Evolutionary conservation across 92 coral and sea anemone genomes (phyloP).

Genomic region (Heliopora coerulea): DNA sequence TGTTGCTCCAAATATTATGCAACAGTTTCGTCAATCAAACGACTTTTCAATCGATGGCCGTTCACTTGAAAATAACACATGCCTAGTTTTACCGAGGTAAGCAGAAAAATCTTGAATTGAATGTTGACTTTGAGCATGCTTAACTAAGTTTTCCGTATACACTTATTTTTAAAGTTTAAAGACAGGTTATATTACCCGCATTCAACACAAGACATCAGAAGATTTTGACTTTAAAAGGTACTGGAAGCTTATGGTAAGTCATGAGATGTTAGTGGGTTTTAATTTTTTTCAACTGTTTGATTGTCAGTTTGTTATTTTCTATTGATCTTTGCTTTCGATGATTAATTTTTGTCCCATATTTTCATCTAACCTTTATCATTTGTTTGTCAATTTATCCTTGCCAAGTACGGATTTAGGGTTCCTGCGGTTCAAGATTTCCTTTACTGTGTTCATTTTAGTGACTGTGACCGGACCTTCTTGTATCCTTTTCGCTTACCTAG

Average conservation of each 20-base stretch:
- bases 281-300: not conserved
- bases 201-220: slow-evolving; percentile 60
- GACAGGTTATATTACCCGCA: slow-evolving; percentile 71
- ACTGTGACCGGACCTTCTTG: slow-evolving; percentile 66
- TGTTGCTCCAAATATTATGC: slow-evolving; percentile 51
- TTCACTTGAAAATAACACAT: slow-evolving; percentile 70
- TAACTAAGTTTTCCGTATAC: not conserved
- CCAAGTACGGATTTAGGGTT: slow-evolving; percentile 90
- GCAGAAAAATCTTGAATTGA: not conserved
- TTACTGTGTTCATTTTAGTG: slow-evolving; percentile 75
- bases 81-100: slow-evolving; percentile 90
- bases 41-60: slow-evolving; percentile 34
- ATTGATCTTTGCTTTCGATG: not conserved
- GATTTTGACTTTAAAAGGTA: slow-evolving; percentile 80
- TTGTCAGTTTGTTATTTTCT: not conserved
- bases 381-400: too few species aligned
- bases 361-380: too few species aligned
- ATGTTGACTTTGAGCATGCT: too few species aligned
- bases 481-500: slow-evolving; percentile 59
- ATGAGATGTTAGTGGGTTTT: not conserved
- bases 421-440: slow-evolving; percentile 60
- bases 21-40: slow-evolving; percentile 33
- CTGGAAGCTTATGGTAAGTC: slow-evolving; percentile 88
- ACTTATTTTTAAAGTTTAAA: slow-evolving; percentile 62
- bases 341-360: not conserved